These are phyloP conservation scores for Amaurobius ferox DNA, from an alignment of 2,888 invertebrate species.

Conservation along the genomic window DNA sequence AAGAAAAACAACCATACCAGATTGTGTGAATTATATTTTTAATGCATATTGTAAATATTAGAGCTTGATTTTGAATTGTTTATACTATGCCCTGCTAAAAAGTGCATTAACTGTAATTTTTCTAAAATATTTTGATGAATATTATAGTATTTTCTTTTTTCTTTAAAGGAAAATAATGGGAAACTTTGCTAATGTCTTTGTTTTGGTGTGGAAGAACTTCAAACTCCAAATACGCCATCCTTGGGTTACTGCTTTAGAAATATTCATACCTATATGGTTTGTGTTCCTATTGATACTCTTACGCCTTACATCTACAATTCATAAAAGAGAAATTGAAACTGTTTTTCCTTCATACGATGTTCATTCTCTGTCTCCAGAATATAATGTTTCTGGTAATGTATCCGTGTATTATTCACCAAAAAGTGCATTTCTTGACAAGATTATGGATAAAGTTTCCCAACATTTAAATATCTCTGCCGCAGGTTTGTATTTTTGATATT, in stretches of 20 bases:
- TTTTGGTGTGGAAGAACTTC: constrained; percentile 20
- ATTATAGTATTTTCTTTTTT: no score
- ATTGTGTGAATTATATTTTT: no score
- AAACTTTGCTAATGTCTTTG: not conserved
- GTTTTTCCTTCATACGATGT: constrained; percentile 1
- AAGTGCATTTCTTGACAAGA: not conserved
- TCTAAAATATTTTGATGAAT: no score
- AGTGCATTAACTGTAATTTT: no score
- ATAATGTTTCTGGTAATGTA: not conserved
- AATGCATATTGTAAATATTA: no score
- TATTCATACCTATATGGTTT: not conserved
- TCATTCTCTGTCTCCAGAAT: not conserved
- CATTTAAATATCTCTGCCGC: not conserved
- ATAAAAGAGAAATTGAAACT: not conserved
- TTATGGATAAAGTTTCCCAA: not conserved
- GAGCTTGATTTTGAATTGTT: no score
- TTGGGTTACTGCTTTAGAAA: constrained; percentile 1
- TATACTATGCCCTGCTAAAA: no score
- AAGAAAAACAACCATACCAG: no score
- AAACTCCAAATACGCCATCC: constrained; percentile 13
- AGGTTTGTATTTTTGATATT: not conserved
- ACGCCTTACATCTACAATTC: not conserved
- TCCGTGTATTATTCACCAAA: constrained; percentile 7
- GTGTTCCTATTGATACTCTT: not conserved
- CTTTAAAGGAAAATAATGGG: not conserved